A percentile compares a stretch with the other conserved stretches of the same genome.
These are phyloP conservation scores for Chrysocyon brachyurus DNA, from an alignment of 2,797 vertebrate genomes.

Conservation along the genomic window DNA sequence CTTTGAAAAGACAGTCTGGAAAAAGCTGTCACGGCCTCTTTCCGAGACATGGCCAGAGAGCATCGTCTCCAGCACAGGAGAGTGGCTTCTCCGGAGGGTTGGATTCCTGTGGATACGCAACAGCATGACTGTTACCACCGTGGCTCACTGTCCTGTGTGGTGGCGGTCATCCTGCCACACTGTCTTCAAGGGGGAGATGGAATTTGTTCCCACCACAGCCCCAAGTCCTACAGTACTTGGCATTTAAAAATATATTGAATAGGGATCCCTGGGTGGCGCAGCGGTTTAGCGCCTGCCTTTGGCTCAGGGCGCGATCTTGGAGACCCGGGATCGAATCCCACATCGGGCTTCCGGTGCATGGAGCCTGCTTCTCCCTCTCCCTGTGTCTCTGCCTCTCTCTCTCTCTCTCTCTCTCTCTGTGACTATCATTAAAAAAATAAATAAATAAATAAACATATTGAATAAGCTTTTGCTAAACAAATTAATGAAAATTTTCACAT, in stretches of 20 bases:
- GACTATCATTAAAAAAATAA: too few relatives aligned
- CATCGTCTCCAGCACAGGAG: neutral
- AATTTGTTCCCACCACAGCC: neutral
- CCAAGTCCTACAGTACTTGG: neutral
- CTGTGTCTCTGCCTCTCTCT: too few relatives aligned
- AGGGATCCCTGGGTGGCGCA: neutral
- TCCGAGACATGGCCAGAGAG: accelerated
- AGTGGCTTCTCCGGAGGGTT: accelerated
- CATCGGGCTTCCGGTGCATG: too few relatives aligned
- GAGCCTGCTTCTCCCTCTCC: too few relatives aligned
- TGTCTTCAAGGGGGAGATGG: neutral
- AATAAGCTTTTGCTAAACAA: neutral
- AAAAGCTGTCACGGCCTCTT: neutral
- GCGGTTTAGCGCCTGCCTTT: too few relatives aligned
- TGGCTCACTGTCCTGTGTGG: accelerated
- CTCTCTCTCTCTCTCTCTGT: too few relatives aligned
- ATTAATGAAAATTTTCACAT: neutral
- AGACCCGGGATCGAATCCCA: too few relatives aligned
- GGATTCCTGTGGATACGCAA: neutral
- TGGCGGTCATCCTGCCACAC: too few relatives aligned
- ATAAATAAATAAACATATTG: neutral
- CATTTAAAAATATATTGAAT: neutral
- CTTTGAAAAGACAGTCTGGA: too few relatives aligned
- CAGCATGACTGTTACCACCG: accelerated
- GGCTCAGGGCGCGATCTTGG: too few relatives aligned